phyloP scores from a whole-genome alignment of 2,113 vertebrate genomes.

The Myxocyprinus asiaticus region DNA sequence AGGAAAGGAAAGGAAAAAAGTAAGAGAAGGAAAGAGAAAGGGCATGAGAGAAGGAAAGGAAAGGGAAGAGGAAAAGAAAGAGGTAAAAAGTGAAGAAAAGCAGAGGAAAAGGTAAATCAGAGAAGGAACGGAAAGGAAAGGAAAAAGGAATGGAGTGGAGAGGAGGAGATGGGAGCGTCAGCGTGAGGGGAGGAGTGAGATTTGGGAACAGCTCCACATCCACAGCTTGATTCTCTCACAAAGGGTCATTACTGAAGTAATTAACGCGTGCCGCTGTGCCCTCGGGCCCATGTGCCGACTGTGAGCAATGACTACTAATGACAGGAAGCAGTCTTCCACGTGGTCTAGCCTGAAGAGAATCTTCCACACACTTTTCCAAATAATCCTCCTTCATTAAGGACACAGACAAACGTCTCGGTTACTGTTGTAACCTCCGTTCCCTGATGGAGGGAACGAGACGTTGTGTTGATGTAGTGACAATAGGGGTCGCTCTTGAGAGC shows the following conservation, averaged over 20 bases:
- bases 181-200: constrained; percentile 23
- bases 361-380: not conserved
- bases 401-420: constrained; percentile 15
- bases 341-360: constrained; percentile 6
- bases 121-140: too few relatives aligned
- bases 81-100: too few relatives aligned
- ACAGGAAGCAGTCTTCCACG: constrained; percentile 51
- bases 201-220: constrained; percentile 33
- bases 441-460: too few relatives aligned
- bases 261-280: constrained; percentile 71
- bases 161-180: not conserved
- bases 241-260: constrained; percentile 77
- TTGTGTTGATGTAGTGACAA: too few relatives aligned
- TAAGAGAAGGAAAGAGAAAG: not conserved
- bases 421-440: too few relatives aligned
- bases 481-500: too few relatives aligned
- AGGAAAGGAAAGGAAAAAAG: not conserved
- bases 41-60: not conserved
- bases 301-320: constrained; percentile 68
- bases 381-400: constrained; percentile 9
- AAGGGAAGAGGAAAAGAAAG: too few relatives aligned
- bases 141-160: not conserved
- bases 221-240: constrained; percentile 62
- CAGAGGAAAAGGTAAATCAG: not conserved
- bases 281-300: constrained; percentile 62